Percentiles rank a stretch among this genome's conserved stretches.
phyloP scores from a whole-genome alignment of 2,797 vertebrate species.

The Enteromius unitaeniatus region DNA sequence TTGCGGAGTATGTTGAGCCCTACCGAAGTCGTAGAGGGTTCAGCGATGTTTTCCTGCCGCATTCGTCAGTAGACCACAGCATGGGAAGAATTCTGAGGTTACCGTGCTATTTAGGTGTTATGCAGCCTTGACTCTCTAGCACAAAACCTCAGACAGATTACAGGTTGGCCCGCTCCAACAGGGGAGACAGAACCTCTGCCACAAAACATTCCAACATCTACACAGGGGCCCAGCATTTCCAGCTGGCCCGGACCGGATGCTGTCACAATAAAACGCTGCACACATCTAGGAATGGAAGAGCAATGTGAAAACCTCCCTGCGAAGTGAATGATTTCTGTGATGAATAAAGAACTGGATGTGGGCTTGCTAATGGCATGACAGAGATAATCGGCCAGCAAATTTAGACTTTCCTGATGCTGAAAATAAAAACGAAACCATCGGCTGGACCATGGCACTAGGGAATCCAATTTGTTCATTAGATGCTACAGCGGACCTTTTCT shows the following conservation, averaged over 20 bases:
- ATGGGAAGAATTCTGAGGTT: conserved; percentile 70
- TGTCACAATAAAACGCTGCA: conserved; percentile 22
- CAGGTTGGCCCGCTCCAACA: conserved; percentile 55
- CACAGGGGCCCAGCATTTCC: conserved; percentile 3
- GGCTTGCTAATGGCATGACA: neutral
- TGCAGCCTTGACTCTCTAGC: conserved; percentile 57
- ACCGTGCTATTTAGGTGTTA: conserved; percentile 71
- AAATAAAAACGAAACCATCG: neutral
- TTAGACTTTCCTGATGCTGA: neutral
- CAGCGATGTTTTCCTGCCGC: conserved; percentile 33
- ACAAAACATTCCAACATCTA: conserved; percentile 54
- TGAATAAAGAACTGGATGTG: neutral
- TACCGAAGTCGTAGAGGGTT: conserved; percentile 35
- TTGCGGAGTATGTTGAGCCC: conserved; percentile 21
- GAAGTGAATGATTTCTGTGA: neutral
- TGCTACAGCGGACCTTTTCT: neutral
- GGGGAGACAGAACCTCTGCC: conserved; percentile 65
- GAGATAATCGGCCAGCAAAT: neutral
- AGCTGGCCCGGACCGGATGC: conserved; percentile 58
- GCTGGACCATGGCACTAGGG: neutral
- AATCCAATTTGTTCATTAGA: neutral
- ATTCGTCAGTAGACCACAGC: conserved; percentile 72
- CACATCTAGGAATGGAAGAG: conserved; percentile 6
- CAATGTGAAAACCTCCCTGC: neutral
- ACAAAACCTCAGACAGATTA: conserved; percentile 71